Percentiles rank a stretch among this genome's conserved stretches.
These are phyloP conservation scores for Orchestes rusci DNA, from an alignment of 2,888 invertebrate species.

Conservation along the genomic window DNA sequence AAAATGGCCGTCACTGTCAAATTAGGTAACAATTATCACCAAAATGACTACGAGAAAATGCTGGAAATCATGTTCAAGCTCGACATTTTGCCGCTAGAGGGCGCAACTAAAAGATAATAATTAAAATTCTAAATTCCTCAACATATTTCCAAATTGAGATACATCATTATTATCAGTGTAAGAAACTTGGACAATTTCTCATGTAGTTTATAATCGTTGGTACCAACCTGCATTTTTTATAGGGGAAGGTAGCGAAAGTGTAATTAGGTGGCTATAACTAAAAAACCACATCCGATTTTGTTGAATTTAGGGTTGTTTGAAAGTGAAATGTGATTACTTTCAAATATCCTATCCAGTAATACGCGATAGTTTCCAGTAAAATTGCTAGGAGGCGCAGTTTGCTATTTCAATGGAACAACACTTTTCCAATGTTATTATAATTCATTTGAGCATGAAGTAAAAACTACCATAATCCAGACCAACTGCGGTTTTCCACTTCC, in stretches of 20 bases:
- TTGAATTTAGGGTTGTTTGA: neutral
- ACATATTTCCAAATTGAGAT: neutral
- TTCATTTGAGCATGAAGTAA: too few species aligned
- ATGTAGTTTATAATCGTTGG: too few species aligned
- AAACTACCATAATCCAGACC: too few species aligned
- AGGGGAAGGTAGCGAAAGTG: neutral
- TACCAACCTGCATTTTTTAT: too few species aligned
- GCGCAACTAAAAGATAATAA: neutral
- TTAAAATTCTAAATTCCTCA: neutral
- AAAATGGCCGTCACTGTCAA: too few species aligned
- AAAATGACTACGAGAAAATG: neutral
- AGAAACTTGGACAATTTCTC: too few species aligned
- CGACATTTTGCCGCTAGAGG: neutral
- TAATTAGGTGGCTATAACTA: neutral
- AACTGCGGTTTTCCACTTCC: too few species aligned
- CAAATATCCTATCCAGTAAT: neutral
- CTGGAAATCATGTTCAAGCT: neutral
- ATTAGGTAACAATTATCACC: too few species aligned
- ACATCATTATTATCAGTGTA: neutral
- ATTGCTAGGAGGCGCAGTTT: too few species aligned
- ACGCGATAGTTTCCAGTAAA: neutral
- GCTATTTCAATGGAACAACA: constrained; percentile 6
- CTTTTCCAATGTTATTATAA: too few species aligned
- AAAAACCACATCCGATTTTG: neutral
- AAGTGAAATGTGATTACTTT: neutral